Percentiles rank a stretch among this genome's conserved stretches.
These are phyloP conservation scores for Aplysina aerophoba DNA, from an alignment of 37 sponge, comb jelly and placozoan genomes.

Conservation along the genomic window DNA sequence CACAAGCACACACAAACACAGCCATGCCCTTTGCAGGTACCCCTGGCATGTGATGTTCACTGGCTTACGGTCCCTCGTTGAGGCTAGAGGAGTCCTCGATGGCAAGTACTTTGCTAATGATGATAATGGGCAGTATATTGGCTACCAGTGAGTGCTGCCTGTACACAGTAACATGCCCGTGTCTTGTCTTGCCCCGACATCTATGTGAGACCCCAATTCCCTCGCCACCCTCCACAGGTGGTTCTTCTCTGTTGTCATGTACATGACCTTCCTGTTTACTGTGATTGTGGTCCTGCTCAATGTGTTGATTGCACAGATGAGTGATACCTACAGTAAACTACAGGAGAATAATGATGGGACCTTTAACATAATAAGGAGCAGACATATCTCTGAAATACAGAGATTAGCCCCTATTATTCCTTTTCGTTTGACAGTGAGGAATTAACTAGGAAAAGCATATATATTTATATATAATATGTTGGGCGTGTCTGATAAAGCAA, in stretches of 20 bases:
- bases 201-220: background rate
- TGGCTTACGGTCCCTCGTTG: background rate
- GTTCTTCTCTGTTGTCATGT: slow-evolving; percentile 36
- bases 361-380: slow-evolving; percentile 21
- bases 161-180: background rate
- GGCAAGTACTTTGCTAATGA: slow-evolving; percentile 25
- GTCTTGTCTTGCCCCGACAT: slow-evolving; percentile 7
- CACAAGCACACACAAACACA: background rate
- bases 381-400: slow-evolving; percentile 20
- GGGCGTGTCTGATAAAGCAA: no score
- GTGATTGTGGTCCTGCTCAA: slow-evolving; percentile 48
- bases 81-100: slow-evolving; percentile 9
- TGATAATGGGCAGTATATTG: background rate
- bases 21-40: background rate
- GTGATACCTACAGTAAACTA: slow-evolving; percentile 49
- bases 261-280: slow-evolving; percentile 37
- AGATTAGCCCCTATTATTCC: no score
- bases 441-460: background rate
- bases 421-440: no score
- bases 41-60: slow-evolving; percentile 30
- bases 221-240: slow-evolving; percentile 2
- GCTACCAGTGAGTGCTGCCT: slow-evolving; percentile 32
- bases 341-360: slow-evolving; percentile 41
- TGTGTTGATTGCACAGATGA: slow-evolving; percentile 50
- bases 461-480: no score